Evolutionary conservation across 2,888 invertebrate genomes (phyloP), one percentile per base, ranked within the genome.

Genomic region (Andrena fulva): DNA sequence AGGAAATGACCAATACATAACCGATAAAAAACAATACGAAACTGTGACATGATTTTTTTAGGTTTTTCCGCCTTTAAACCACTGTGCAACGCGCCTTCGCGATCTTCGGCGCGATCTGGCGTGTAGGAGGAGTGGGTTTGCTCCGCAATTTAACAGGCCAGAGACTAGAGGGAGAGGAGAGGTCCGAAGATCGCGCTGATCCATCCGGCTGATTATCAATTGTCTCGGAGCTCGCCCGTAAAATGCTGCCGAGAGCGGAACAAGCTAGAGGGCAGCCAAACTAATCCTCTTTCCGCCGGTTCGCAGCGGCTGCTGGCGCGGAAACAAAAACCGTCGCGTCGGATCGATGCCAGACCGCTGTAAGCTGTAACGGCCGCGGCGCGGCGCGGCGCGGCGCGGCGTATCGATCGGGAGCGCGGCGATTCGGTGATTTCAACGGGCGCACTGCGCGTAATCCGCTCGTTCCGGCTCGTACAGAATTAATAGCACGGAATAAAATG

Each of bases 351-450:
- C 56, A 52, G 63, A 66, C 71, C 29, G 24, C 8, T 16, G 56
- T 20, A n/a, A 33, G 20, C 20, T 20, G 20, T 20, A 20, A 20
- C 20, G 20, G 20, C 20, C 20, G 20, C 20, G 20, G 20, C 20
- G 20, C 20, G 20, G 20, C 20, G 20, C 20, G 20, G 20, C 20
- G 20, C 48, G 52, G n/a, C 70, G 70, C 64, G 70, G 59, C 62
- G 29, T 33, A 52, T 56, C 64, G 73, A 73, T 73, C 73, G 63
- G 35, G 48, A 69, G n/a, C 42, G 59, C 10, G 59, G 56, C 74
- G 87, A 80, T 75, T 69, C 70, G 67, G 67, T 81, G 67, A 87
- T 86, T 86, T 84, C 69, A 84, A 76, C 80, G 66, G 27, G 56
- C 31, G 62, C 52, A 52, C 64, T 54, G 29, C 63, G 62, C 62